These are phyloP conservation scores for Zingel zingel DNA, from an alignment of 2,113 vertebrate genomes.

Conservation along the genomic window DNA sequence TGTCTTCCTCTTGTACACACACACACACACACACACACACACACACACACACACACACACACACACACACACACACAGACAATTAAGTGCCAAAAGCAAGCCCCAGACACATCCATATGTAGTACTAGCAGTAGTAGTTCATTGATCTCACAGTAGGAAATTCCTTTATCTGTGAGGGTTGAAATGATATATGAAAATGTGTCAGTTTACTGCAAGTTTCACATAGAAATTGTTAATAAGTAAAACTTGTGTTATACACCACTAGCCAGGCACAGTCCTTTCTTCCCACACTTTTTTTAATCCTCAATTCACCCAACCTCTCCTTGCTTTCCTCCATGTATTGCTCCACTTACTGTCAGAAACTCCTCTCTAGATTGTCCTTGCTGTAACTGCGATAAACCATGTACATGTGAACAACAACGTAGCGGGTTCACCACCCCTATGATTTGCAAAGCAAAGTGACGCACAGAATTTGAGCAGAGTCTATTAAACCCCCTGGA, in stretches of 20 bases:
- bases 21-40: not conserved
- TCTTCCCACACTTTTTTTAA: not conserved
- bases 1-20: not conserved
- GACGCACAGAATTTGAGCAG: slow-evolving; percentile 44
- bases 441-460: slow-evolving; percentile 58
- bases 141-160: slow-evolving; percentile 18
- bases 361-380: not conserved
- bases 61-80: not conserved
- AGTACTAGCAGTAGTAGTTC: slow-evolving; percentile 16
- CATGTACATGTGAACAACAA: slow-evolving; percentile 31
- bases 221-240: slow-evolving; percentile 7
- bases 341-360: not conserved
- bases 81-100: slow-evolving; percentile 11
- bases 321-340: not conserved
- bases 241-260: slow-evolving; percentile 1
- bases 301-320: not conserved
- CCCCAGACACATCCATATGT: slow-evolving; percentile 10
- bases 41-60: not conserved
- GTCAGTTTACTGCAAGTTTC: not conserved
- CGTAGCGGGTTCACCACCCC: slow-evolving; percentile 48
- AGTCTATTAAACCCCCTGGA: slow-evolving; percentile 61
- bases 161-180: not conserved
- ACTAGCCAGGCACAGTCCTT: not conserved
- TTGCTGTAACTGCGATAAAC: slow-evolving; percentile 19
- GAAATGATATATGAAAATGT: not conserved